These are phyloP conservation scores for Pseudomugil tenellus DNA, from an alignment of 2,797 vertebrate genomes.

Conservation along the genomic window DNA sequence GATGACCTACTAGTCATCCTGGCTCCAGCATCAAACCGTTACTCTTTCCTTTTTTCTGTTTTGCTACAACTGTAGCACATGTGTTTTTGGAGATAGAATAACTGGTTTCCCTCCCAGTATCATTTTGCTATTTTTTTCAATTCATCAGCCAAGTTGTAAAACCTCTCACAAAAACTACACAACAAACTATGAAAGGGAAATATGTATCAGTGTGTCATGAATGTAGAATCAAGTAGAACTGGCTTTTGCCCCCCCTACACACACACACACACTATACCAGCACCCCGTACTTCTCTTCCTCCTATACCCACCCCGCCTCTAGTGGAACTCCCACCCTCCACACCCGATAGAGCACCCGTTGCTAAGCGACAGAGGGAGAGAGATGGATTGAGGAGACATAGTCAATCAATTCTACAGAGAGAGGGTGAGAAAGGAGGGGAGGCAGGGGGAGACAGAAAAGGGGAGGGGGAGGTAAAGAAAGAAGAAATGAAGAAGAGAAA, in stretches of 20 bases:
- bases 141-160: slow-evolving; percentile 37
- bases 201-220: slow-evolving; percentile 57
- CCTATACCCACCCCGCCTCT: slow-evolving; percentile 59
- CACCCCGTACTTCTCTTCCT: slow-evolving; percentile 43
- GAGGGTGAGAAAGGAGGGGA: slow-evolving; percentile 54
- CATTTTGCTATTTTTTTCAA: slow-evolving; percentile 37
- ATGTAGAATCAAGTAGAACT: slow-evolving; percentile 72
- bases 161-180: slow-evolving; percentile 25
- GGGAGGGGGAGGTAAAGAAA: slow-evolving; percentile 35
- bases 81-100: slow-evolving; percentile 16
- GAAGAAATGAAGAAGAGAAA: slow-evolving; percentile 39
- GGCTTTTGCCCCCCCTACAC: slow-evolving; percentile 52
- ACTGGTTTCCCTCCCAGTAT: slow-evolving; percentile 33
- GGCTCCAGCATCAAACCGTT: slow-evolving; percentile 67
- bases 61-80: slow-evolving; percentile 43
- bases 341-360: slow-evolving; percentile 86
- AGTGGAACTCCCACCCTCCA: slow-evolving; percentile 81
- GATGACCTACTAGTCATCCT: slow-evolving; percentile 68
- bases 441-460: slow-evolving; percentile 20
- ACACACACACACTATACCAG: slow-evolving; percentile 45
- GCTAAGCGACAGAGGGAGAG: slow-evolving; percentile 87
- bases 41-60: slow-evolving; percentile 13
- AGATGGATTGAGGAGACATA: slow-evolving; percentile 88
- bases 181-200: slow-evolving; percentile 50
- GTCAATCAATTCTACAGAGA: slow-evolving; percentile 87